Evolutionary conservation across 2,888 invertebrate species (phyloP), one percentile per base, ranked within the genome.

Genomic region (Caenorhabditis sp.): DNA sequence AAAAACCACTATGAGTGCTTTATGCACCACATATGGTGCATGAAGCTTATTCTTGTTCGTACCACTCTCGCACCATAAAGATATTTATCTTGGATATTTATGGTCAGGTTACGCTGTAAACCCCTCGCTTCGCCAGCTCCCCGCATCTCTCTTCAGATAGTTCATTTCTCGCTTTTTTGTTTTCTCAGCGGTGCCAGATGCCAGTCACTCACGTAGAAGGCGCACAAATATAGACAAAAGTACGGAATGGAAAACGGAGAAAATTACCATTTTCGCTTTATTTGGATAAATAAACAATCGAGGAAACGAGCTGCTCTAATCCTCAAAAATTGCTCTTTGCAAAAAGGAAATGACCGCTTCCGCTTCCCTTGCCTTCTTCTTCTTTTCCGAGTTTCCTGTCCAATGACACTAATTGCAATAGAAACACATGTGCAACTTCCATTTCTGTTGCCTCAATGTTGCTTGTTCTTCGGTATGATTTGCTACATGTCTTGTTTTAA

Each of bases 341-440:
- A 35, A 68, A 56, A n/a, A 13, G 28, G 47, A 37, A 65, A 47
- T 74, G 76, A 76, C 76, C 76, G 61, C 76, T 74, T 65, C 58
- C 65, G 44, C 58, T 37, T 58, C 24, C 40, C 24, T 35, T 44
- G 1, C 20, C 60, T 37, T 37, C 13, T 35, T n/a, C n/a, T n/a
- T n/a, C 64, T 44, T 56, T 44, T 40, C 22, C 40, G 32, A 18
- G 32, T 53, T 40, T 50, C 22, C 64, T 74, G 35, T 65, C 50
- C 58, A 35, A 32, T 64, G 65, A 74, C 74, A 67, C 67, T 76
- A 76, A 76, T 76, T 76, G 67, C 67, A 35, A 60, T 65, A 40
- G 47, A 71, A 71, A 71, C 69, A 61, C 65, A 65, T 65, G 50
- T 51, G 51, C 76, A 76, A 61, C 67, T 61, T 76, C 76, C 64